These are phyloP conservation scores for Apodemia mormo DNA, from an alignment of 2,888 invertebrate genomes.

Conservation along the genomic window DNA sequence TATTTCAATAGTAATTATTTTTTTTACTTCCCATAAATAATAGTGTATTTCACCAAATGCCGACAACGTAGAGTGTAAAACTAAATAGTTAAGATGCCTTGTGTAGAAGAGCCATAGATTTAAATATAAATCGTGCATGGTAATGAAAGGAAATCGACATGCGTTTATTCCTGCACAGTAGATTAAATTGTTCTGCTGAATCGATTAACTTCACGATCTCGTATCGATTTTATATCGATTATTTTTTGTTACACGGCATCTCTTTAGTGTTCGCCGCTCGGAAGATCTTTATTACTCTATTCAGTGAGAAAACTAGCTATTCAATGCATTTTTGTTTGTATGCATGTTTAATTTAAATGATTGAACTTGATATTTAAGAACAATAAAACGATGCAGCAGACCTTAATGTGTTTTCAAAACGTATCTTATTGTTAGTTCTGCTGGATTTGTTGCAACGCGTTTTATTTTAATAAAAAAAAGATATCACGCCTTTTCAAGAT, in stretches of 20 bases:
- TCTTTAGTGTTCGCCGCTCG: constrained; percentile 56
- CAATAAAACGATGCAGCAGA: not conserved
- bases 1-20: too few species aligned
- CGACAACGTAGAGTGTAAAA: not conserved
- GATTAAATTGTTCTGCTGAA: constrained; percentile 75
- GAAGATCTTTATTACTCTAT: constrained; percentile 60
- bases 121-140: constrained; percentile 33
- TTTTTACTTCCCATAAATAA: too few species aligned
- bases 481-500: too few species aligned
- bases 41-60: too few species aligned
- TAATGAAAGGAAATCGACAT: constrained; percentile 60
- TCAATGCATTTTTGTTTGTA: constrained; percentile 17
- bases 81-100: constrained; percentile 18
- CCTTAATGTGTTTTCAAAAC: not conserved
- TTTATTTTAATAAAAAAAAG: too few species aligned
- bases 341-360: constrained; percentile 19
- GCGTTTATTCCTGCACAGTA: constrained; percentile 54
- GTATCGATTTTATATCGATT: constrained; percentile 66
- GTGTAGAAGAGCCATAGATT: constrained; percentile 19
- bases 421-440: not conserved
- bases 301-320: constrained; percentile 27
- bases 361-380: not conserved
- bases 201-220: constrained; percentile 70
- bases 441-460: not conserved
- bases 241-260: constrained; percentile 56